Base-by-base conservation (phyloP, 2,888 invertebrate genomes). In the Slavum lentiscoides region DNA sequence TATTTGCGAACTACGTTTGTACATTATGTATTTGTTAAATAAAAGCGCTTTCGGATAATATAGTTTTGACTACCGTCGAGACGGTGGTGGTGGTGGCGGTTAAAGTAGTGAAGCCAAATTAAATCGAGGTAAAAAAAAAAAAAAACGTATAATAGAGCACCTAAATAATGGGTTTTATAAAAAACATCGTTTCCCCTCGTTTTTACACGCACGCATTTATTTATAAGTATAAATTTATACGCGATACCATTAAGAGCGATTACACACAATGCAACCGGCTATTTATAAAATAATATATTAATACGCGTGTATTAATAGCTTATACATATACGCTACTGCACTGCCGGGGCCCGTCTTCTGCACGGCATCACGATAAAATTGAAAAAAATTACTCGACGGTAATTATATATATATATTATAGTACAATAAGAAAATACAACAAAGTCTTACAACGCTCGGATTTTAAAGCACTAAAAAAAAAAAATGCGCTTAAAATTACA, bases 161-260 rank as follows among this genome's bases (percentile, higher is more conserved):
- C 59, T 58, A 59, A 58, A 72, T 72, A 72, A 72, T 72, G 72
- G 72, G 23, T 72, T 72, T 43, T 72, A 43, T 19, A 30, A 30
- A 61, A 72, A 72, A 72, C 39, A 43, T 39, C 21, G 72, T 59
- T 43, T 72, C 72, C 59, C 59, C 43, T 23, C 23, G 15, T 30
- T 30, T 30, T 21, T 15, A 53, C 21, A 8, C 5, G 59, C 43
- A 9, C 43, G 43, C 21, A 49, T n/a, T 15, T 15, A 70, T n/a
- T 55, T 43, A 43, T 5, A 58, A n/a, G 3, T 58, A n/a, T 37
- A 70, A 7, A 9, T 43, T 7, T 70, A 8, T 8, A 13, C 30
- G 53, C 49, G 49, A 49, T 1, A 58, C 70, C 39, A 59, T 61
- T 61, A 72, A 59, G 37, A 59, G 72, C 72, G 23, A 72, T 72